Evolutionary conservation across 2,113 vertebrate genomes (phyloP).

Genomic region (Oreotragus oreotragus): DNA sequence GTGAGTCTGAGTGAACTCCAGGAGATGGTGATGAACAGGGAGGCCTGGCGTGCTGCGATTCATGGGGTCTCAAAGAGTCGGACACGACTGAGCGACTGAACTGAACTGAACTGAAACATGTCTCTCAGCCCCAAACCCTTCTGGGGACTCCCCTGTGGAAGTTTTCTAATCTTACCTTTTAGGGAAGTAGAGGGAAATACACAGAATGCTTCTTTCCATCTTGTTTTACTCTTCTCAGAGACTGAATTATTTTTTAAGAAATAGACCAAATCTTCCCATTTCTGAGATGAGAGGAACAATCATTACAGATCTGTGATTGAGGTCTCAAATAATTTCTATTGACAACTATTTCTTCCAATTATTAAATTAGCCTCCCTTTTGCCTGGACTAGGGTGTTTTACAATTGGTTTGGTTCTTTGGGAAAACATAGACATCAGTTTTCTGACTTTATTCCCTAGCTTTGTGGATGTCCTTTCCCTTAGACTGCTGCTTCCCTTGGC

Average conservation of each 20-base stretch:
- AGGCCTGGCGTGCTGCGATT: too few relatives aligned
- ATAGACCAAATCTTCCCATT: neutral
- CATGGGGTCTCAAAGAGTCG: too few relatives aligned
- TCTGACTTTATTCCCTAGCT: neutral
- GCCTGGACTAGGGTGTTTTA: neutral
- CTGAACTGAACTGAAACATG: too few relatives aligned
- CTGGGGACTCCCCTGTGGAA: neutral
- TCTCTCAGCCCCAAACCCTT: neutral
- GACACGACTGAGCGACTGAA: too few relatives aligned
- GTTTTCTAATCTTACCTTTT: neutral
- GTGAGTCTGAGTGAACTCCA: too few relatives aligned
- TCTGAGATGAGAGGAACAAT: neutral
- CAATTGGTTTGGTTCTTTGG: neutral
- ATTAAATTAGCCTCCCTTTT: neutral
- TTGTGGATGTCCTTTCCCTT: neutral
- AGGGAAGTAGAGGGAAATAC: neutral
- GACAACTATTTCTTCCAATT: neutral
- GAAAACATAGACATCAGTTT: neutral
- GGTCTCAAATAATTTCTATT: neutral
- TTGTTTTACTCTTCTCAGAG: neutral
- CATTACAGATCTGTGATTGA: neutral
- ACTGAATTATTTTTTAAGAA: neutral
- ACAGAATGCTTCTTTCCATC: too few relatives aligned
- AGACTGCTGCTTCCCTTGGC: neutral
- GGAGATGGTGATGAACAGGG: too few relatives aligned